Evolutionary conservation across 2,113 vertebrate species (phyloP).

Genomic region (Microcebus jonahi): DNA sequence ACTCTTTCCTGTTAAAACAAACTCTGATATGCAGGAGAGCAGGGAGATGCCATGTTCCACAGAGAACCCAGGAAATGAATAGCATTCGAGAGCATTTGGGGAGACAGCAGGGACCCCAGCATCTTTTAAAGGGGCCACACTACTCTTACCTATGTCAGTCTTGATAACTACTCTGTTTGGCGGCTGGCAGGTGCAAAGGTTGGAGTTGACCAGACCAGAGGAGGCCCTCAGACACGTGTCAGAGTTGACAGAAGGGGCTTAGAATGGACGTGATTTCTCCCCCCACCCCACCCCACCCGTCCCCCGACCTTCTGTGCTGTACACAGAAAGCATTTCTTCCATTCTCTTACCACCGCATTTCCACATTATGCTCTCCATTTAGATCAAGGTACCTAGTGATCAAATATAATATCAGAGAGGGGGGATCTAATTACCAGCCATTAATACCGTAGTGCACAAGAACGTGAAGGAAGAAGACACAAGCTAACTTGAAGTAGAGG

Average conservation of each 20-base stretch:
- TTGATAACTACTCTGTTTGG: not conserved
- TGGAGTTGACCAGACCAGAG: not conserved
- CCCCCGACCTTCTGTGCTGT: rapidly evolving
- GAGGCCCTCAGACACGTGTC: not conserved
- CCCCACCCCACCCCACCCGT: rapidly evolving
- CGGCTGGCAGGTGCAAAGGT: not conserved
- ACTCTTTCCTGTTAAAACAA: conserved; percentile 65
- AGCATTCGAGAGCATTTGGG: not conserved
- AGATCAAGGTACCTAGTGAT: not conserved
- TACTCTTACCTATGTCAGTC: not conserved
- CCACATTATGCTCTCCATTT: not conserved
- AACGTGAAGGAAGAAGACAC: not conserved
- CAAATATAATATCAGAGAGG: not conserved
- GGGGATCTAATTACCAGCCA: not conserved
- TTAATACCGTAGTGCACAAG: not conserved
- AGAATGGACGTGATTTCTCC: not conserved
- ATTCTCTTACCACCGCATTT: not conserved
- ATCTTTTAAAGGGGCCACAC: not conserved
- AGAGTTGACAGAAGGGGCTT: not conserved
- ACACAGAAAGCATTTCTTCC: not conserved
- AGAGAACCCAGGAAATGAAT: not conserved
- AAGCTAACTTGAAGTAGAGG: not conserved
- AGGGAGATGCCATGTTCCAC: not conserved
- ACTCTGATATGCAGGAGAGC: conserved; percentile 55
- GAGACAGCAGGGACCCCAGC: not conserved